phyloP scores from a whole-genome alignment of 1,140 invertebrate genomes.

The Halesus radiatus region DNA sequence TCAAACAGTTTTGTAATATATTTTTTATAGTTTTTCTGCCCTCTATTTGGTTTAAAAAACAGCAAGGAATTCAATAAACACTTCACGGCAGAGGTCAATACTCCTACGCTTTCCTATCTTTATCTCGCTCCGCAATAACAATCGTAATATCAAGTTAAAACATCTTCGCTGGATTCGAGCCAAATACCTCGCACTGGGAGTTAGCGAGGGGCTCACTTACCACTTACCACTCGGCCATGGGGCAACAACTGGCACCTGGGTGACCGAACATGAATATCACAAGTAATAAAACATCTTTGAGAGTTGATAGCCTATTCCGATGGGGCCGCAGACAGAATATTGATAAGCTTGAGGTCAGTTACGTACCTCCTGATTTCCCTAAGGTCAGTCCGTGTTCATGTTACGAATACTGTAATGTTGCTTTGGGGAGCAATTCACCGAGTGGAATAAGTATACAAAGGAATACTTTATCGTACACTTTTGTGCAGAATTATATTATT shows the following conservation, averaged over 20 bases:
- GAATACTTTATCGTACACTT: too few relatives aligned
- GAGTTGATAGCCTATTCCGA: not conserved
- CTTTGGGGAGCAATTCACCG: too few relatives aligned
- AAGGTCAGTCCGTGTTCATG: too few relatives aligned
- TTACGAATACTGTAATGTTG: too few relatives aligned
- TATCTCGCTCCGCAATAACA: not conserved
- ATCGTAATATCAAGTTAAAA: too few relatives aligned
- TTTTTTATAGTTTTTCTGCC: too few relatives aligned
- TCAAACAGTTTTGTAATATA: too few relatives aligned
- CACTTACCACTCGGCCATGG: not conserved
- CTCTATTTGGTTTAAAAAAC: not conserved
- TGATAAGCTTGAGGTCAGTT: conserved; percentile 1
- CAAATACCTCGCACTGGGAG: not conserved
- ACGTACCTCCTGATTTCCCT: too few relatives aligned
- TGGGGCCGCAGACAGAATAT: not conserved
- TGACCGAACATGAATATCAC: not conserved
- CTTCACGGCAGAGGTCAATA: not conserved
- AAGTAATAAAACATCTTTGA: not conserved
- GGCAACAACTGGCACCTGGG: not conserved
- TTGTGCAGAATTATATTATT: too few relatives aligned
- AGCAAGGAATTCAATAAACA: not conserved
- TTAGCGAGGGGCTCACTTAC: not conserved
- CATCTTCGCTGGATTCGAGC: conserved; percentile 16
- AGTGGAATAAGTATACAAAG: too few relatives aligned
- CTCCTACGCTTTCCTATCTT: conserved; percentile 12